Percentiles rank a stretch among this genome's conserved stretches.
Conservation (phyloP, 2,113 vertebrate species). For the Seriola rivoliana region DNA sequence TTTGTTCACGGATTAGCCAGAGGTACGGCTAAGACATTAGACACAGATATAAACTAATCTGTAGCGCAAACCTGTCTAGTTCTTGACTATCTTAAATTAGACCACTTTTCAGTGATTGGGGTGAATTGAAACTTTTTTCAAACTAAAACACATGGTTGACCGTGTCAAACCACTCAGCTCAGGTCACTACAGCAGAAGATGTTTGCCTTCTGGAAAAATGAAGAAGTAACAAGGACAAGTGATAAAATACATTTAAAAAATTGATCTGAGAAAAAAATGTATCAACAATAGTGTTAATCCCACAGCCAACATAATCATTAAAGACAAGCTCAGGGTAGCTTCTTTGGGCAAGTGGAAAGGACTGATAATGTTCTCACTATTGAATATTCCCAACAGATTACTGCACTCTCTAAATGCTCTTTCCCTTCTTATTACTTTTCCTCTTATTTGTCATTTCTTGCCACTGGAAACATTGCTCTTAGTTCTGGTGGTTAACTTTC, state of each 20-base stretch:
- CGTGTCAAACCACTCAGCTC: not conserved
- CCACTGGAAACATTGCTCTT: too few relatives aligned
- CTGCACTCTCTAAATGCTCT: not conserved
- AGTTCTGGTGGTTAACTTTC: too few relatives aligned
- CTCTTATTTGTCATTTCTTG: not conserved
- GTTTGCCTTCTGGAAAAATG: not conserved
- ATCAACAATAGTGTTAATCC: too few relatives aligned
- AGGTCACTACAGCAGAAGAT: not conserved
- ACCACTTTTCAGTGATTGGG: not conserved
- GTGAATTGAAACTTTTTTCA: not conserved
- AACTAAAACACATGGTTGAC: not conserved
- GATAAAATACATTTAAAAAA: too few relatives aligned
- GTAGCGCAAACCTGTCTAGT: too few relatives aligned
- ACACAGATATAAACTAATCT: not conserved
- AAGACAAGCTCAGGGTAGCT: not conserved
- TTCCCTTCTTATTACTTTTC: too few relatives aligned
- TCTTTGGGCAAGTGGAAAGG: not conserved
- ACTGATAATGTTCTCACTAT: not conserved
- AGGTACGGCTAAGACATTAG: not conserved
- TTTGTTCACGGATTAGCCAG: conserved; percentile 15
- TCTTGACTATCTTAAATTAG: too few relatives aligned
- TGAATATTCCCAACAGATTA: not conserved
- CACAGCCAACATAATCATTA: too few relatives aligned
- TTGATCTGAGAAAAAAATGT: too few relatives aligned
- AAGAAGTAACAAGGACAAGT: too few relatives aligned